phyloP scores from a whole-genome alignment of 2,888 invertebrate genomes.

The Agriotes lineatus region DNA sequence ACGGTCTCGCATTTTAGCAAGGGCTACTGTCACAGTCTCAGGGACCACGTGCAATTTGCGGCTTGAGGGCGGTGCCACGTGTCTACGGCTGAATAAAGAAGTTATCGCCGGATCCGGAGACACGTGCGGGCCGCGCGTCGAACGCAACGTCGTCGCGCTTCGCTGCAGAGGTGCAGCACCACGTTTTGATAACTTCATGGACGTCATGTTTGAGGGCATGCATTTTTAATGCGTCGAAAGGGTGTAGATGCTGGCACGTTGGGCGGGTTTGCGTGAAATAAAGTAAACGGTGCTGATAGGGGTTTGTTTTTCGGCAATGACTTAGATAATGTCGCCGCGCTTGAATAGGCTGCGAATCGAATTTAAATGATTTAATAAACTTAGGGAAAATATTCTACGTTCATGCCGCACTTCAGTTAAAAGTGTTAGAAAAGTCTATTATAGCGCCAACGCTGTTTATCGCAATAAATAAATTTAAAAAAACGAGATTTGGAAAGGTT shows the following conservation, averaged over 20 bases:
- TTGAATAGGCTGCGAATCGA: too few species aligned
- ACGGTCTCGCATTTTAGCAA: slow-evolving; percentile 14
- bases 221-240: slow-evolving; percentile 35
- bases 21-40: slow-evolving; percentile 57
- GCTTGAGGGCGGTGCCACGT: slow-evolving; percentile 66
- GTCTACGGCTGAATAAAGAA: slow-evolving; percentile 64
- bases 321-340: slow-evolving; percentile 15
- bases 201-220: slow-evolving; percentile 35
- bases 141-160: slow-evolving; percentile 62
- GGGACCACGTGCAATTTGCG: slow-evolving; percentile 63
- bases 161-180: slow-evolving; percentile 59
- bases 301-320: slow-evolving; percentile 16
- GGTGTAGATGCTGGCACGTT: not conserved
- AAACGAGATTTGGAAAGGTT: too few species aligned
- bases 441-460: too few species aligned
- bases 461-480: too few species aligned
- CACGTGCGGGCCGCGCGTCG: slow-evolving; percentile 61
- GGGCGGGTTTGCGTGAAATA: slow-evolving; percentile 4
- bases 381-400: too few species aligned
- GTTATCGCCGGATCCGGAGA: slow-evolving; percentile 59
- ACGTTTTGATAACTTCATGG: slow-evolving; percentile 42
- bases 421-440: too few species aligned
- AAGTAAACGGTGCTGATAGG: not conserved
- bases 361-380: too few species aligned
- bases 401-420: too few species aligned